phyloP scores from a whole-genome alignment of 2,113 vertebrate genomes.

The Dolichotis patagonum region DNA sequence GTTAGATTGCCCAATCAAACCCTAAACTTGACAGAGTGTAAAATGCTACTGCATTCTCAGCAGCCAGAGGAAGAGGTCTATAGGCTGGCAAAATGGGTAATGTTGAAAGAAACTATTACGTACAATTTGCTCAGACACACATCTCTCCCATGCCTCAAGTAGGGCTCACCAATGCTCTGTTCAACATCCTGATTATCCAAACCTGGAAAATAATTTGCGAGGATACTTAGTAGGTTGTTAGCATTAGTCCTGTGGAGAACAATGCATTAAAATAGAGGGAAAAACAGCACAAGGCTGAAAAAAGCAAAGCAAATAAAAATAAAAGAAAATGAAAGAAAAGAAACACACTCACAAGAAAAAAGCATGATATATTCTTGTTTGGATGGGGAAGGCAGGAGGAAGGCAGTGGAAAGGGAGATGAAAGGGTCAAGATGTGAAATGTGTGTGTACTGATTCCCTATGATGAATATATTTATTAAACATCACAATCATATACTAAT shows the following conservation, averaged over 20 bases:
- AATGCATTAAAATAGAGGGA: not conserved
- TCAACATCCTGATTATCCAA: not conserved
- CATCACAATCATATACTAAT: not conserved
- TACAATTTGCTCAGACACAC: not conserved
- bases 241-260: not conserved
- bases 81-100: not conserved
- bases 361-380: not conserved
- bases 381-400: not conserved
- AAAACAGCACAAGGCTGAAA: not conserved
- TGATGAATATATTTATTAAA: not conserved
- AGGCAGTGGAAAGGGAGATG: not conserved
- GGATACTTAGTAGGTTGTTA: not conserved
- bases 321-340: not conserved
- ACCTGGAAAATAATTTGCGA: not conserved
- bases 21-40: not conserved
- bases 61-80: not conserved
- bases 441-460: not conserved
- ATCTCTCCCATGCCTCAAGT: too few species aligned
- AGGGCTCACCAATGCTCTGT: too few species aligned
- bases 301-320: not conserved
- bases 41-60: not conserved
- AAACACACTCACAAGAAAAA: not conserved
- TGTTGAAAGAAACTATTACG: not conserved
- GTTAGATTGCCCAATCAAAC: not conserved
- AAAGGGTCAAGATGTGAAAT: not conserved